phyloP scores from a whole-genome alignment of 2,113 vertebrate species.

The Oryzias melastigma region DNA sequence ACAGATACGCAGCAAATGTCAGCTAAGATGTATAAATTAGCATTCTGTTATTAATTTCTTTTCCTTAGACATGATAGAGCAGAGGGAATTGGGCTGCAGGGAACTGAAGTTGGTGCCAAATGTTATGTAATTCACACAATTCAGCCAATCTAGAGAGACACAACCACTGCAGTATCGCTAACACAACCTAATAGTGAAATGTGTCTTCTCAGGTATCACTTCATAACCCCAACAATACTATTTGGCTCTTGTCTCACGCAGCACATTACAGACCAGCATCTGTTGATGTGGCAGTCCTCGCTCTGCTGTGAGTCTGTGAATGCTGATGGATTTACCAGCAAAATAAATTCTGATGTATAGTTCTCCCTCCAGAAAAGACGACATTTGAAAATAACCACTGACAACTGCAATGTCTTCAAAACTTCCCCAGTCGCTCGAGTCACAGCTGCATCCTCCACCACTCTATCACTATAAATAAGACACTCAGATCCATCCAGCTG shows the following conservation, averaged over 20 bases:
- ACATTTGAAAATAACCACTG: background rate
- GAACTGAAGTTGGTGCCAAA: too few species aligned
- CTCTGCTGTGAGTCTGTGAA: too few species aligned
- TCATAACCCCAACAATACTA: background rate
- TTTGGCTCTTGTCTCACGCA: constrained; percentile 14
- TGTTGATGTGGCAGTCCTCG: background rate
- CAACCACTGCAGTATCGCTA: background rate
- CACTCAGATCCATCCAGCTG: too few species aligned
- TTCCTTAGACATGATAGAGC: too few species aligned
- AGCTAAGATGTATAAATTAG: too few species aligned
- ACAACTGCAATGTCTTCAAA: constrained; percentile 16
- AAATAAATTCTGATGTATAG: too few species aligned
- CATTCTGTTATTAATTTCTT: too few species aligned
- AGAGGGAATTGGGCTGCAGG: too few species aligned
- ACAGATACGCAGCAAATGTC: too few species aligned
- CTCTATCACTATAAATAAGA: background rate
- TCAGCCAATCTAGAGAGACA: constrained; percentile 7
- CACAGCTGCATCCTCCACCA: constrained; percentile 53
- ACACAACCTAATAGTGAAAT: background rate
- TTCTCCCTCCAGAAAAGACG: background rate
- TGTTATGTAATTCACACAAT: background rate
- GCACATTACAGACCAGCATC: background rate
- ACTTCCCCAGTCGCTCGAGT: constrained; percentile 30
- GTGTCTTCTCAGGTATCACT: background rate
- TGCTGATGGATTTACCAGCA: too few species aligned